These are phyloP conservation scores for Malthinus seriepunctatus DNA, from an alignment of 2,888 invertebrate genomes.

Conservation along the genomic window DNA sequence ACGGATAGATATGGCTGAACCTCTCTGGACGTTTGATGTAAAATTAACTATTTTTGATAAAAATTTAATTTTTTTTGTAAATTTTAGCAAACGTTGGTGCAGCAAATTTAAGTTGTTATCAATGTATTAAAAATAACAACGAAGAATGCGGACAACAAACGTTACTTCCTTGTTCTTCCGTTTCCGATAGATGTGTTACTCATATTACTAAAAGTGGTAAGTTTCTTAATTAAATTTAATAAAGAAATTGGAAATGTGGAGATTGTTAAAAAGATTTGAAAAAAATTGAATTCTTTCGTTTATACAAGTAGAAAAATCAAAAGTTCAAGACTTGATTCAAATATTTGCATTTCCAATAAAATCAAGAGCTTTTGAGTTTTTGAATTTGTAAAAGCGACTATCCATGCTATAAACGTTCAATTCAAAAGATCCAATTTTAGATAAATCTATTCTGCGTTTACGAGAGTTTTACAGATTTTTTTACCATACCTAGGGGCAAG, in stretches of 20 bases:
- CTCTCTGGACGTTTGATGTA: neutral
- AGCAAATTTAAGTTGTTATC: slow-evolving; percentile 53
- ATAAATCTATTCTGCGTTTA: too few species aligned
- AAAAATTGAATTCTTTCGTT: too few species aligned
- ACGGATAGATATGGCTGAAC: neutral
- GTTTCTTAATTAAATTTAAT: neutral
- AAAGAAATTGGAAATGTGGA: neutral
- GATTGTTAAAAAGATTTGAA: too few species aligned
- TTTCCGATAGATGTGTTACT: slow-evolving; percentile 54
- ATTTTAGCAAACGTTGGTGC: slow-evolving; percentile 36
- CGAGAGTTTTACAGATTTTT: too few species aligned
- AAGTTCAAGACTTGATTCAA: too few species aligned
- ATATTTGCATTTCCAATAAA: too few species aligned
- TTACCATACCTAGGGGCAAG: too few species aligned
- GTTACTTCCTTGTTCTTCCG: slow-evolving; percentile 49
- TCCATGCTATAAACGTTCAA: neutral
- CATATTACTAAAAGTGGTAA: slow-evolving; percentile 53
- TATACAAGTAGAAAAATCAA: too few species aligned
- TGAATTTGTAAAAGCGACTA: slow-evolving; percentile 8
- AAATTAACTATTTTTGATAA: too few species aligned
- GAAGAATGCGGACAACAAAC: slow-evolving; percentile 48
- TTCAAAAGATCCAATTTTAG: neutral
- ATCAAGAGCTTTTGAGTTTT: neutral
- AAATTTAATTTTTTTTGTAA: slow-evolving; percentile 5
- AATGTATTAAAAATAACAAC: slow-evolving; percentile 49